phyloP scores from a whole-genome alignment of 2,888 invertebrate genomes.

The Melanchra persicariae region DNA sequence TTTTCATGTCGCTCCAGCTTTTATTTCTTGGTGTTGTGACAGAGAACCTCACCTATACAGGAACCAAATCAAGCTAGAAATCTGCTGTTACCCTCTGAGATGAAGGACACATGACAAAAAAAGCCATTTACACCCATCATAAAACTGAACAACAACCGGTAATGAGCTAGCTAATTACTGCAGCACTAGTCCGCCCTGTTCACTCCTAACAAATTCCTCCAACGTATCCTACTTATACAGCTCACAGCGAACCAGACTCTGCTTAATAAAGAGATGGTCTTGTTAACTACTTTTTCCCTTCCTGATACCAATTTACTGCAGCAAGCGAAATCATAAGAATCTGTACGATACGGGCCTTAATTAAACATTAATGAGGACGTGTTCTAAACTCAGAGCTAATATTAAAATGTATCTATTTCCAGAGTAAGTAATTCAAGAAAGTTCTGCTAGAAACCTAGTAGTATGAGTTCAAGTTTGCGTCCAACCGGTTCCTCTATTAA shows the following conservation, averaged over 20 bases:
- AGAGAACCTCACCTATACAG: too few relatives aligned
- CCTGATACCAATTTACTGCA: constrained; percentile 16
- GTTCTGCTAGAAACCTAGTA: constrained; percentile 46
- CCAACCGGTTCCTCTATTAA: constrained; percentile 64
- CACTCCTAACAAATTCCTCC: constrained; percentile 18
- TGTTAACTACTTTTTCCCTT: constrained; percentile 22
- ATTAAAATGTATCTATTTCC: constrained; percentile 41
- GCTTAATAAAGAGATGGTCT: constrained; percentile 28
- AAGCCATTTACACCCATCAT: constrained; percentile 4
- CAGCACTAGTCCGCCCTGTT: constrained; percentile 1
- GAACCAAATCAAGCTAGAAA: background rate
- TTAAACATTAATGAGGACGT: constrained; percentile 26
- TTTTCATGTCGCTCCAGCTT: too few relatives aligned
- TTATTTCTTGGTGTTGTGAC: background rate
- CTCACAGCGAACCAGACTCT: constrained; percentile 2
- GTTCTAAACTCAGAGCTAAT: constrained; percentile 16
- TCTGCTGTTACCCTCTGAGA: background rate
- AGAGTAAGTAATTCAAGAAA: constrained; percentile 48
- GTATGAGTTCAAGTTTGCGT: constrained; percentile 50
- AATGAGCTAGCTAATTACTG: constrained; percentile 36
- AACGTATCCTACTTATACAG: constrained; percentile 27
- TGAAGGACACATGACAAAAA: background rate
- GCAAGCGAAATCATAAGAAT: constrained; percentile 28
- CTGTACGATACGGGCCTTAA: constrained; percentile 26
- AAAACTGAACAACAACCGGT: constrained; percentile 17